Evolutionary conservation across 2,888 invertebrate species (phyloP), one percentile per base, ranked within the genome.

Genomic region (Leptinotarsa juncta): DNA sequence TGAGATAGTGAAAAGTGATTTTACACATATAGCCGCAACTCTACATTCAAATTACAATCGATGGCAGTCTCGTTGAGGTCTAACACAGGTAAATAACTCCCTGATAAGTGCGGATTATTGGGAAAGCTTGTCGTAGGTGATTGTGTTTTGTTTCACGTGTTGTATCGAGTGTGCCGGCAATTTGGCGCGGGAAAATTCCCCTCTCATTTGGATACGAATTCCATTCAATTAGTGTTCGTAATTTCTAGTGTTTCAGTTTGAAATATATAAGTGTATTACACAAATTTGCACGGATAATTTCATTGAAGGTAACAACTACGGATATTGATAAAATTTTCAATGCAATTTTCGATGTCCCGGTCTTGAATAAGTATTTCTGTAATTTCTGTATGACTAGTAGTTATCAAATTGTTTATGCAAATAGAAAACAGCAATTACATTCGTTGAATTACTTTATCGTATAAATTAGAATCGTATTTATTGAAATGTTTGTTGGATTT

Each of bases 41-140:
- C 42, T 57, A 67, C 48, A 50, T 55, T 71, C 71, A 74, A 74
- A 74, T 71, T 66, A 42, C 74, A 67, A 78, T 78, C 78, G 77
- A 78, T 78, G 78, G 77, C 77, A 77, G 74, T 78, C 77, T 76
- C 75, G 67, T 65, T 72, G 51, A 70, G 72, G 76, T 78, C 78
- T 78, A 69, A 60, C 67, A 77, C 65, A 78, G 78, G 78, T 78
- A 77, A 78, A 75, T 78, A 75, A 71, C 75, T 65, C 10, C 42
- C 42, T 67, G 71, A 75, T 74, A 72, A 73, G 78, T 77, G 65
- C 60, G 69, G 55, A 49, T 67, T 70, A 76, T 76, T 78, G 70
- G 76, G 65, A 69, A 70, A 74, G 70, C 53, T 76, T 78, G 70
- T 78, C 72, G 68, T 74, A 67, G 67, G 76, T 75, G 75, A 70